A percentile compares a stretch with the other conserved stretches of the same genome.
Conservation (phyloP, 1,140 invertebrate species). For the Nephotettix cincticeps region DNA sequence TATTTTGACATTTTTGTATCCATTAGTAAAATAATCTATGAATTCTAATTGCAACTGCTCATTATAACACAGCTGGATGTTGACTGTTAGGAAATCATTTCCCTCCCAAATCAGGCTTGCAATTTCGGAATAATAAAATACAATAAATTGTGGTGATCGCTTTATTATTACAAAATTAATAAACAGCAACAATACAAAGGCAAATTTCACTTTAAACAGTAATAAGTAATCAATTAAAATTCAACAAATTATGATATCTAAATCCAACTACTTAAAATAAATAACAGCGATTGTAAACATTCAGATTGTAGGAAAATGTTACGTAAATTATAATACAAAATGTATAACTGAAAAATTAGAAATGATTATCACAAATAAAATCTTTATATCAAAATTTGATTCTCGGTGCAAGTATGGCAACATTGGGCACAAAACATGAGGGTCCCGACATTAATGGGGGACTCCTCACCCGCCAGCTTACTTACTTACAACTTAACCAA, state of each 20-base stretch:
- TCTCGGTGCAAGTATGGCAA: background rate
- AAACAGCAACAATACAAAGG: background rate
- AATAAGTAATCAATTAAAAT: background rate
- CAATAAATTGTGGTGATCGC: background rate
- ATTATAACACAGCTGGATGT: too few species aligned
- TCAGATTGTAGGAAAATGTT: background rate
- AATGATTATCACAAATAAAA: conserved; percentile 5
- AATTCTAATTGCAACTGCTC: too few species aligned
- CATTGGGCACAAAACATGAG: background rate
- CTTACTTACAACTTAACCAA: background rate
- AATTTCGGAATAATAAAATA: conserved; percentile 7
- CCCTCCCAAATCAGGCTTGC: too few species aligned
- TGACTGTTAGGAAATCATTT: too few species aligned
- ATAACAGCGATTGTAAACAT: background rate
- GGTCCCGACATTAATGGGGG: background rate
- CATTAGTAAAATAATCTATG: too few species aligned
- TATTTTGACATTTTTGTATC: too few species aligned
- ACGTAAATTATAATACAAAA: background rate
- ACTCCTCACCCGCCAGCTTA: background rate
- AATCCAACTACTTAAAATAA: background rate
- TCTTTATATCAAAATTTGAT: background rate
- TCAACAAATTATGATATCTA: background rate
- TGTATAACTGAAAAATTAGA: background rate
- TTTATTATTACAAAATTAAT: background rate
- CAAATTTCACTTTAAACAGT: background rate